phyloP scores from a whole-genome alignment of 2,797 vertebrate genomes.

The Acrocephalus scirpaceus region DNA sequence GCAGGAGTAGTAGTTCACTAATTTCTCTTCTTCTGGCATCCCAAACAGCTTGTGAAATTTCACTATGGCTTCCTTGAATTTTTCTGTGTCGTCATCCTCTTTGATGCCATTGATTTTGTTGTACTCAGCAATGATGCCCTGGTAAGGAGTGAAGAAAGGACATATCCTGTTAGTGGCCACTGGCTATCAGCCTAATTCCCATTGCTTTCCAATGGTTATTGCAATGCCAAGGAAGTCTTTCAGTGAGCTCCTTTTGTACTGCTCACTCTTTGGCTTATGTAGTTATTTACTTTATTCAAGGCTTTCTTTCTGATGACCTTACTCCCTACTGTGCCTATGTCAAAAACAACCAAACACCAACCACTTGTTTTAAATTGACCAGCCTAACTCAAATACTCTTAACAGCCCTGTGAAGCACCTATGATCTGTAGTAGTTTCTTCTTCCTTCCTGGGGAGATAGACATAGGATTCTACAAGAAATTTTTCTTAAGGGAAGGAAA shows the following conservation, averaged over 20 bases:
- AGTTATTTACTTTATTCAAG: not conserved
- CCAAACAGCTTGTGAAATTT: constrained; percentile 95
- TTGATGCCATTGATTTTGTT: constrained; percentile 94
- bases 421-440: not conserved
- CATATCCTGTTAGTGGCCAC: not conserved
- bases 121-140: constrained; percentile 98
- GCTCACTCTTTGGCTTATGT: not conserved
- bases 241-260: not conserved
- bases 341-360: not conserved
- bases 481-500: not conserved
- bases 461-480: not conserved
- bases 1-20: constrained; percentile 98
- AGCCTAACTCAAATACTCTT: not conserved
- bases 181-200: not conserved
- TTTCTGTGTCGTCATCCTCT: constrained; percentile 95
- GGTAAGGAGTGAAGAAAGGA: not conserved
- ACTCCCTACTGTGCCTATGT: not conserved
- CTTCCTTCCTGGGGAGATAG: not conserved
- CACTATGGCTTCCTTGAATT: constrained; percentile 94
- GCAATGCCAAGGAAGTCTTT: not conserved
- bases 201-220: accelerated
- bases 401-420: not conserved
- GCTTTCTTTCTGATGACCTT: not conserved
- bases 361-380: not conserved
- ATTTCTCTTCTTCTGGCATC: constrained; percentile 97